phyloP scores from a whole-genome alignment of 1,140 invertebrate genomes.

The Belonocnema kinseyi region DNA sequence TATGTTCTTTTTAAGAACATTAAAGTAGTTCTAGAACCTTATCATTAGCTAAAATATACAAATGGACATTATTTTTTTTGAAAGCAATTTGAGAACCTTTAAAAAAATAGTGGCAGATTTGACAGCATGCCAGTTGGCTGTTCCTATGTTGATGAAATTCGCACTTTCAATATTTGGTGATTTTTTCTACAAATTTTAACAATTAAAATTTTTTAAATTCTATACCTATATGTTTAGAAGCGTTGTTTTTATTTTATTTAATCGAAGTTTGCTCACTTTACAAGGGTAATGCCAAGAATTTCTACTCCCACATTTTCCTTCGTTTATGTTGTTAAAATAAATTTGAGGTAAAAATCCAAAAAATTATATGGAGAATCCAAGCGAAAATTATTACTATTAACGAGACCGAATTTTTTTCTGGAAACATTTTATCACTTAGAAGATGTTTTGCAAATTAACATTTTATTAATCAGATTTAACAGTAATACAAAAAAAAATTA shows the following conservation, averaged over 20 bases:
- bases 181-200: not conserved
- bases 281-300: slow-evolving; percentile 51
- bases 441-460: not conserved
- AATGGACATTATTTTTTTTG: slow-evolving; percentile 6
- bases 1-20: too few species aligned
- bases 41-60: too few species aligned
- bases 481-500: too few species aligned
- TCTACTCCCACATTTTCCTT: slow-evolving; percentile 48
- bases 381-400: slow-evolving; percentile 36
- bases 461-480: not conserved
- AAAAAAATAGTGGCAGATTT: slow-evolving; percentile 43
- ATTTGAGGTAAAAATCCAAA: slow-evolving; percentile 48
- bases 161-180: slow-evolving; percentile 25
- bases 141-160: slow-evolving; percentile 34
- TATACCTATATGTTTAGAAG: slow-evolving; percentile 13
- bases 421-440: slow-evolving; percentile 33
- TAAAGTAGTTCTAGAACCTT: too few species aligned
- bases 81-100: slow-evolving; percentile 33
- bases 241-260: not conserved
- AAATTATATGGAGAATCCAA: slow-evolving; percentile 50
- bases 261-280: slow-evolving; percentile 37
- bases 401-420: slow-evolving; percentile 37
- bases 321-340: slow-evolving; percentile 52
- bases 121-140: slow-evolving; percentile 55
- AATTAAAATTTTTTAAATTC: not conserved